These are phyloP conservation scores for Callitettix versicolor DNA, from an alignment of 1,140 invertebrate genomes.

Conservation along the genomic window DNA sequence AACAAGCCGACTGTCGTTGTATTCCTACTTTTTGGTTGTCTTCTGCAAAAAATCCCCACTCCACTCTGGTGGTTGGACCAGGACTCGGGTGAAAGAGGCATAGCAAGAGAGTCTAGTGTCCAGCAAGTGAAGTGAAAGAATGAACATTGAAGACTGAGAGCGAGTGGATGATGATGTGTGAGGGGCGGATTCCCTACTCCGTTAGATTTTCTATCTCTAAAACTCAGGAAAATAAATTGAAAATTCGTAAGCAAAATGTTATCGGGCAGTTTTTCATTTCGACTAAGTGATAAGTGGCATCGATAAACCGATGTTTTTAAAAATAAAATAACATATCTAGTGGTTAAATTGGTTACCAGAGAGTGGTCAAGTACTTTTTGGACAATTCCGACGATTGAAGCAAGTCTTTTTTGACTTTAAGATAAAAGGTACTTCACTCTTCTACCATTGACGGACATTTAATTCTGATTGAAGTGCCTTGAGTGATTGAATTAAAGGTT, in stretches of 20 bases:
- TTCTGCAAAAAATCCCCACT: slow-evolving; percentile 14
- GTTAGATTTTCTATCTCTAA: slow-evolving; percentile 14
- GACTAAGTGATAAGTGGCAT: not conserved
- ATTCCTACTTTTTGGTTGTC: slow-evolving; percentile 19
- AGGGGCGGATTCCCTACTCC: slow-evolving; percentile 12
- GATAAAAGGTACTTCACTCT: slow-evolving; percentile 5
- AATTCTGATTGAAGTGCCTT: slow-evolving; percentile 10
- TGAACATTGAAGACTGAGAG: slow-evolving; percentile 10
- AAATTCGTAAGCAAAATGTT: slow-evolving; percentile 4
- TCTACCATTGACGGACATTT: not conserved
- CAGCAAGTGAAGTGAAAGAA: slow-evolving; percentile 12
- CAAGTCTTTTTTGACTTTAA: not conserved
- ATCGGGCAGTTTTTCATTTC: not conserved
- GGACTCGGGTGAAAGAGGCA: slow-evolving; percentile 5
- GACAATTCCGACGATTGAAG: too few relatives aligned
- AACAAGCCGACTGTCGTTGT: slow-evolving; percentile 15
- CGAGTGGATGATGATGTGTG: slow-evolving; percentile 12
- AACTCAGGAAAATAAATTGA: slow-evolving; percentile 13
- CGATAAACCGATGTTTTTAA: not conserved
- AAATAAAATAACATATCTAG: slow-evolving; percentile 14
- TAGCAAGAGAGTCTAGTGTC: slow-evolving; percentile 1
- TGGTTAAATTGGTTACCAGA: slow-evolving; percentile 18
- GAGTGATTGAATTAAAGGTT: not conserved
- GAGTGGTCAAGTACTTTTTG: slow-evolving; percentile 9
- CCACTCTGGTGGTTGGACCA: slow-evolving; percentile 16